Evolutionary conservation across 2,797 vertebrate genomes (phyloP), one percentile per base, ranked within the genome.

Genomic region (Parauchenoglanis punctatus): DNA sequence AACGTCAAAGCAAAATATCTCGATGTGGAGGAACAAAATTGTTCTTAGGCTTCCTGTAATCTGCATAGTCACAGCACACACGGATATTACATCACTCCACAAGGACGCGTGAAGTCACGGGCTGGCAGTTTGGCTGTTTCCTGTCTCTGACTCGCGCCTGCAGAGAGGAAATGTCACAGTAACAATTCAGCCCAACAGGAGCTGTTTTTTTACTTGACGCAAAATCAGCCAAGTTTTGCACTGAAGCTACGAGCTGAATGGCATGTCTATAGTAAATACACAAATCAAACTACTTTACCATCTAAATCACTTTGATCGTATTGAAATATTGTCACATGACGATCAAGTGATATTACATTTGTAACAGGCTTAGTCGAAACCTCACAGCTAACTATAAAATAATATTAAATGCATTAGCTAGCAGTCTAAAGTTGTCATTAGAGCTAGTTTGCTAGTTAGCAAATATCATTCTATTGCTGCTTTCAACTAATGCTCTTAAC

Each of bases 41-140:
- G 58, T 46, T 61, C 35, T 15, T 15, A 3, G 23, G 78, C 56
- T 61, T 63, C 35, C 78, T 81, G 58, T n/a, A n/a, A 81, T 81
- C 56, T 61, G 35, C 31, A 81, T 61, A 81, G 44, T 23, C 61
- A 61, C 20, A 4, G 2, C 10, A 28, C 46, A 46, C 23, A 52
- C 7, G n/a, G 49, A 56, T 56, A 61, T 44, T 40, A 35, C 59
- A 63, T 63, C 80, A 81, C 23, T 44, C 25, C 58, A 15, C 58
- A 7, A 52, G 44, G 72, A 49, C 23, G 1, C 5, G 13, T 52
- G 73, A 76, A 31, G 58, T 63, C 78, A 44, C 35, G 35, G 56
- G 13, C 23, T 46, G 58, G 23, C 80, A 44, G 58, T 81, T 81
- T 25, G 58, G 35, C 80, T 81, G 80, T 65, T 81, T 63, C 59